phyloP scores from a whole-genome alignment of 35 echinoderm and acorn worm genomes.

The Lytechinus variegatus region DNA sequence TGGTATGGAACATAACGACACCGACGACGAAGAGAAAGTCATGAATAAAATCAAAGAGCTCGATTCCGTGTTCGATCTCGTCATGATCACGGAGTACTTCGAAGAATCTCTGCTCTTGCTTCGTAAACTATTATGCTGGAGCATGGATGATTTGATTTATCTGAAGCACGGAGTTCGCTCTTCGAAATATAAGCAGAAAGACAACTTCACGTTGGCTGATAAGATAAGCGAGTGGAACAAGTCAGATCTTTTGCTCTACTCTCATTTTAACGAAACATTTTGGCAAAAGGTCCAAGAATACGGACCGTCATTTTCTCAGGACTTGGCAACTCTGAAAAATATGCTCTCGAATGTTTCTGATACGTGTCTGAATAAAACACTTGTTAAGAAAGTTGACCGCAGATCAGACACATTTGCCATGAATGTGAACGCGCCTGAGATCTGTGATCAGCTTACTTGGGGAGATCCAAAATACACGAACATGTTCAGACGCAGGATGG shows the following conservation, averaged over 20 bases:
- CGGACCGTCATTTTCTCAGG: slow-evolving; percentile 34
- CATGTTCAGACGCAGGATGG: background rate
- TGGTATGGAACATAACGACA: slow-evolving; percentile 53
- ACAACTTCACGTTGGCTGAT: background rate
- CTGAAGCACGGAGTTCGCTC: slow-evolving; percentile 51
- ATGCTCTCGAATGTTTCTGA: background rate
- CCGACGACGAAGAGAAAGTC: slow-evolving; percentile 8
- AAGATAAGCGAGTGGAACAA: slow-evolving; percentile 45
- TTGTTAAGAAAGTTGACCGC: background rate
- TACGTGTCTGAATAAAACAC: background rate
- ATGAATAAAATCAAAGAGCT: slow-evolving; percentile 44
- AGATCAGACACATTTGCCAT: background rate
- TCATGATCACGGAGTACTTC: slow-evolving; percentile 84
- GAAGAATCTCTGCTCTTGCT: slow-evolving; percentile 82
- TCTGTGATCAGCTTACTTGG: background rate
- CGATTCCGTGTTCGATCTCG: slow-evolving; percentile 67
- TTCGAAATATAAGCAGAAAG: slow-evolving; percentile 11
- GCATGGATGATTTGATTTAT: slow-evolving; percentile 81
- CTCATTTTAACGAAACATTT: slow-evolving; percentile 64
- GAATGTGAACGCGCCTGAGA: background rate
- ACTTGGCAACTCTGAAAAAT: slow-evolving; percentile 45
- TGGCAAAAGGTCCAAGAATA: slow-evolving; percentile 67
- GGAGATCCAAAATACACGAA: background rate
- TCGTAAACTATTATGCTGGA: slow-evolving; percentile 73
- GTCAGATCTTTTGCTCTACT: slow-evolving; percentile 52